Base-by-base conservation (phyloP, 2,113 vertebrate genomes). In the Xerus inauris region DNA sequence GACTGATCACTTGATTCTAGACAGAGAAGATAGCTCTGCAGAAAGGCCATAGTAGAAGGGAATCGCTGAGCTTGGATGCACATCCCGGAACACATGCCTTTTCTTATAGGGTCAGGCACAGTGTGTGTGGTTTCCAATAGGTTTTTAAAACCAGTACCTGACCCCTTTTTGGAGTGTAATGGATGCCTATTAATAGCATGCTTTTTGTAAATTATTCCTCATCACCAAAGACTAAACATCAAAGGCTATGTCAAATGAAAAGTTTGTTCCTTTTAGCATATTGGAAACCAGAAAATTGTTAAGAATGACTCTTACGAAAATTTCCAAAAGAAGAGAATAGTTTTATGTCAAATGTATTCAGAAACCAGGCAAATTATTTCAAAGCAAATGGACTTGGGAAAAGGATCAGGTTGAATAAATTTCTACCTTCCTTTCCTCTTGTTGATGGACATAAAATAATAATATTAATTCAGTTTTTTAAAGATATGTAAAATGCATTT, bases 281-380 rank as follows among this genome's bases (percentile, higher is more conserved):
- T 69, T 88, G 72, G 84, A 94, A 85, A 93, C 19, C 49, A 32
- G 76, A 80, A 87, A 88, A 73, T 85, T 80, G 2, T 51, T 51
- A 57, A 57, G 54, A 24, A 57, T 57, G 20, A 22, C 54, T 51
- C 40, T 84, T 54, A 94, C 71, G 59, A 71, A 75, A 94, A 62
- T 57, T 64, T 75, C 7, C 65, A 93, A 87, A 40, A 51, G 30
- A 59, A 30, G 32, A n/a, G 16, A 64, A 35, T 35, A 20, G 35
- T 75, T 80, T 73, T 64, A 40, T 51, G 19, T 85, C 16, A 77
- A 80, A 42, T 51, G 17, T 47, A 30, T 64, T 16, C 35, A 32
- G 38, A 35, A 75, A 81, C 3, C 12, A 86, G 54, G 22, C 5
- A 92, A 72, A 77, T 92, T 84, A 89, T 87, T 40, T 86, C n/a